Base-by-base conservation (phyloP, 35 echinoderm and acorn worm genomes). In the Patiria miniata region DNA sequence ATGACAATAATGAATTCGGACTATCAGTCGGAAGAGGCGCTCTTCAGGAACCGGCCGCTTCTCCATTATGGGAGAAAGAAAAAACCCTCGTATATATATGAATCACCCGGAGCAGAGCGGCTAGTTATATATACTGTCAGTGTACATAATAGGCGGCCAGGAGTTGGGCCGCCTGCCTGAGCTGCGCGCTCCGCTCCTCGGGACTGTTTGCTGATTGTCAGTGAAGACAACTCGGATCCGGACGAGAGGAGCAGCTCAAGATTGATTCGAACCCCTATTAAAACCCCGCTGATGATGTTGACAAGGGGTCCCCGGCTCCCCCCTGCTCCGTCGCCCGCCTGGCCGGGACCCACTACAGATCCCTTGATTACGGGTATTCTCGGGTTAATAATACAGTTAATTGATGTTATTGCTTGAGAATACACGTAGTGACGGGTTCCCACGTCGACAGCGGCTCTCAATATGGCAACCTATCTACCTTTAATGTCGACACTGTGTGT, bases 361-460 rank as follows among this genome's bases (percentile, higher is more conserved):
- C 88, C 65, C 51, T 88, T 88, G 91, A 87, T 93, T 93, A 80
- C 91, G 86, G 91, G 91, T 93, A 93, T 93, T 93, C 85, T 93
- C 77, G 86, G 86, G 91, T 93, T 85, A 87, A 93, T 93, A 93
- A 93, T 93, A 93, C 91, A 93, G 79, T 38, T 87, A 69, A 81
- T 79, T 93, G 91, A 81, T 93, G 91, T 93, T 93, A 93, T 93
- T 93, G 91, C 91, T 93, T 93, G 91, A 93, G 91, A 93, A 93
- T 93, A 93, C 91, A 93, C 91, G 91, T 93, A 93, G 91, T 93
- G 79, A 51, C 87, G 47, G 39, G 90, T 59, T 92, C 84, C 61
- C 58, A 83, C 87, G 81, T 36, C 86, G 28, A 82, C 80, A 32
- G 32, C 28, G n/a, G n/a, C n/a, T n/a, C n/a, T 82, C 80, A 73